Conservation (phyloP, 2,888 invertebrate genomes). For the Sminthurides aquaticus region DNA sequence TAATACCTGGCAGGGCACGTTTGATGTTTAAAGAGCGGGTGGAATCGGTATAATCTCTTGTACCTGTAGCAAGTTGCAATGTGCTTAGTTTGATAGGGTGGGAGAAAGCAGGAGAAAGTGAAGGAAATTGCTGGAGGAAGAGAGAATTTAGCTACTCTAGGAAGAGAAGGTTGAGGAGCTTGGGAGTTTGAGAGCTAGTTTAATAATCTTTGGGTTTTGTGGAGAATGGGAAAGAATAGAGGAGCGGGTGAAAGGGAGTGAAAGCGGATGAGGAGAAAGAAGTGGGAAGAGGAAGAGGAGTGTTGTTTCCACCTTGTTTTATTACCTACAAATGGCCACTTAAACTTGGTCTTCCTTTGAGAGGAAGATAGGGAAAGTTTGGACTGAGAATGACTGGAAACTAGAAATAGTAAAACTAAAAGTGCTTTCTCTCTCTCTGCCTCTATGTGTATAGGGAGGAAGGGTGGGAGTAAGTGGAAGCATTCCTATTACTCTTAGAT, state of each 20-base stretch:
- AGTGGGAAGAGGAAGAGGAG: neutral
- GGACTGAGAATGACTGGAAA: conserved; percentile 1
- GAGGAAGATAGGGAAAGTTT: neutral
- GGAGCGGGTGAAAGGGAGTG: too few relatives aligned
- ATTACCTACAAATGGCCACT: conserved; percentile 27
- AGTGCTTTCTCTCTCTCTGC: too few relatives aligned
- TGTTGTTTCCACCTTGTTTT: conserved; percentile 19
- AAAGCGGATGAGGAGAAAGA: neutral
- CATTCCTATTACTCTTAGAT: neutral
- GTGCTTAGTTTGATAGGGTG: neutral
- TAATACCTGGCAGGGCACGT: too few relatives aligned
- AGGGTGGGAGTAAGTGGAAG: neutral
- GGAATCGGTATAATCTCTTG: too few relatives aligned
- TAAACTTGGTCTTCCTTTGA: conserved; percentile 1
- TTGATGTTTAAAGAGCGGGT: too few relatives aligned
- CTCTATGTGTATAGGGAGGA: too few relatives aligned
- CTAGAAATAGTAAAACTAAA: too few relatives aligned
- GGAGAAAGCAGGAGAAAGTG: neutral
- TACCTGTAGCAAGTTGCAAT: neutral
- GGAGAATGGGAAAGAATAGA: too few relatives aligned
- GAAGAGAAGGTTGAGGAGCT: too few relatives aligned
- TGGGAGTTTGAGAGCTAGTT: too few relatives aligned
- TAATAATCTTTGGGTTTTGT: too few relatives aligned
- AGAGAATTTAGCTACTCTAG: too few relatives aligned
- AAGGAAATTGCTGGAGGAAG: neutral